Evolutionary conservation across 2,888 invertebrate species (phyloP).

Genomic region (Aporophyla nigra): DNA sequence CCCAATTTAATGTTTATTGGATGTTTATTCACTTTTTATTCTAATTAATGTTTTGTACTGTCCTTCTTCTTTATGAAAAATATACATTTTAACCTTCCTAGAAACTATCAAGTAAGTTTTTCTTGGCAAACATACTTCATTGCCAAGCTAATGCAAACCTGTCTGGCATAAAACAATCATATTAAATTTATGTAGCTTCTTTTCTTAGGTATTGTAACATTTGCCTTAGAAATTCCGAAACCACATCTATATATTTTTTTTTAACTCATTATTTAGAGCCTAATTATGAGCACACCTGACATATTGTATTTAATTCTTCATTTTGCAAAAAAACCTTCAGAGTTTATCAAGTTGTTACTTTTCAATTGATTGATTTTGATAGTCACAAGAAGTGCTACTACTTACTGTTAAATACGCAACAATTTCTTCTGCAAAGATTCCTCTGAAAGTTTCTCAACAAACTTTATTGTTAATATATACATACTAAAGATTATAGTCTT

Average conservation of each 20-base stretch:
- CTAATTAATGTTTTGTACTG: background rate
- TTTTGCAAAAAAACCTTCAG: too few species aligned
- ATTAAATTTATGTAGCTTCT: background rate
- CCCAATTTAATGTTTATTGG: background rate
- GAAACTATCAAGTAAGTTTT: background rate
- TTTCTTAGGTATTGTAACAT: background rate
- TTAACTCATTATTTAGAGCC: too few species aligned
- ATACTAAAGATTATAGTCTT: too few species aligned
- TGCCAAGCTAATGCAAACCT: background rate
- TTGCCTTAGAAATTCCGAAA: background rate
- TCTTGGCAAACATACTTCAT: background rate
- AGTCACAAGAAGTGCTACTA: constrained; percentile 17
- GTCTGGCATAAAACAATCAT: background rate
- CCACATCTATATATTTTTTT: background rate
- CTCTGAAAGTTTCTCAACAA: too few species aligned
- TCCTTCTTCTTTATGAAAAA: background rate
- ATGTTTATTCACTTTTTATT: constrained; percentile 1
- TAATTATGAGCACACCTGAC: too few species aligned
- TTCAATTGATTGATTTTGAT: constrained; percentile 21
- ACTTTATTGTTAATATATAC: too few species aligned
- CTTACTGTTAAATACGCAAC: too few species aligned
- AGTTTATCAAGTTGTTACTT: background rate
- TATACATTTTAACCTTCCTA: background rate
- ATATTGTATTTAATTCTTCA: too few species aligned
- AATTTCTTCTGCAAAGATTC: too few species aligned